A percentile compares a stretch with the other conserved stretches of the same genome.
These are phyloP conservation scores for Lepidostoma basale DNA, from an alignment of 1,140 invertebrate genomes.

Conservation along the genomic window DNA sequence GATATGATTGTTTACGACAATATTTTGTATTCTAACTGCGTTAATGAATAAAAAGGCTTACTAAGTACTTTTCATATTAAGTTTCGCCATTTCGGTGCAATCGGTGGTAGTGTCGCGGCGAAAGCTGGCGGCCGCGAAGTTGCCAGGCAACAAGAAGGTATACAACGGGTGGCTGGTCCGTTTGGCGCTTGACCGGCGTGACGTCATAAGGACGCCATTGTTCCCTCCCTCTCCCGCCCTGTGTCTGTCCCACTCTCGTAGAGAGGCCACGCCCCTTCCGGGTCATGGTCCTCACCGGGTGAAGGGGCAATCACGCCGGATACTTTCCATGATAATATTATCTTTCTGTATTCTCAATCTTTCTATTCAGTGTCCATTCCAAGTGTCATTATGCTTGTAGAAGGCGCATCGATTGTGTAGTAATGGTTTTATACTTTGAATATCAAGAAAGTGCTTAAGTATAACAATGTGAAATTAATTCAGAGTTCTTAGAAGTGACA, in stretches of 20 bases:
- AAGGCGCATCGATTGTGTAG: too few species aligned
- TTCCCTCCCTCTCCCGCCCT: constrained; percentile 16
- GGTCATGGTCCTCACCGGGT: constrained; percentile 30
- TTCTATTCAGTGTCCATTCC: neutral
- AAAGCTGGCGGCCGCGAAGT: constrained; percentile 34
- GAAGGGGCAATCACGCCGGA: constrained; percentile 10
- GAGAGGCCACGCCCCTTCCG: constrained; percentile 21
- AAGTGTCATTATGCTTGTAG: too few species aligned
- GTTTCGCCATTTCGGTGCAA: neutral
- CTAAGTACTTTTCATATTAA: neutral
- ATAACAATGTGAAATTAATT: too few species aligned
- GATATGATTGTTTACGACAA: neutral
- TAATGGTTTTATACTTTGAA: too few species aligned
- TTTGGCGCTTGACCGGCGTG: constrained; percentile 38
- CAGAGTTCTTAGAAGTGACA: too few species aligned
- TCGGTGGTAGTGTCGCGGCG: constrained; percentile 26
- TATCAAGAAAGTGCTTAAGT: too few species aligned
- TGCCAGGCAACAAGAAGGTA: constrained; percentile 44
- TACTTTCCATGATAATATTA: too few species aligned
- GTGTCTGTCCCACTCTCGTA: neutral
- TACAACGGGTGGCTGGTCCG: constrained; percentile 24
- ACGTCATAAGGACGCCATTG: constrained; percentile 39
- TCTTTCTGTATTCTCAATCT: too few species aligned
- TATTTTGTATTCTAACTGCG: neutral
- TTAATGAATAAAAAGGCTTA: neutral